Evolutionary conservation across 2,888 invertebrate genomes (phyloP).

Genomic region (Icerya purchasi): DNA sequence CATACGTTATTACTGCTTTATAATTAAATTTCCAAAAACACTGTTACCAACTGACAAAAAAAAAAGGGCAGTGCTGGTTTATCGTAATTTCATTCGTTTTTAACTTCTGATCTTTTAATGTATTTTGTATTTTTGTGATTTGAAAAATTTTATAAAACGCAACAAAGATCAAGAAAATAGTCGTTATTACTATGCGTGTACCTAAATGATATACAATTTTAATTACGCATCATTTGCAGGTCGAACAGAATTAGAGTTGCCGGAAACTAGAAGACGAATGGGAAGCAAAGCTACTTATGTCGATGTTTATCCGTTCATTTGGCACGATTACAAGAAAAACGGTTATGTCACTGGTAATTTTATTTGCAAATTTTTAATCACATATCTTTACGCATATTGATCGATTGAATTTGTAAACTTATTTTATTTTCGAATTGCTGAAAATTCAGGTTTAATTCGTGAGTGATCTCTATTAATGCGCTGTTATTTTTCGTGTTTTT

Average conservation of each 20-base stretch:
- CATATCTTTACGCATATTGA: background rate
- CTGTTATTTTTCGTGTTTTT: background rate
- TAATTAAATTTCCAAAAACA: too few relatives aligned
- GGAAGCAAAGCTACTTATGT: slow-evolving; percentile 37
- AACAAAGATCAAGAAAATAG: too few relatives aligned
- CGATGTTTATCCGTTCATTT: slow-evolving; percentile 64
- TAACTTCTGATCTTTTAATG: too few relatives aligned
- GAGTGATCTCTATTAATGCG: background rate
- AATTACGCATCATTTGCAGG: slow-evolving; percentile 24
- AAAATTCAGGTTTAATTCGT: background rate
- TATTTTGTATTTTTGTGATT: too few relatives aligned
- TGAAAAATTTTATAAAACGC: too few relatives aligned
- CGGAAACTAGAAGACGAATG: slow-evolving; percentile 55
- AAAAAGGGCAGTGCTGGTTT: too few relatives aligned
- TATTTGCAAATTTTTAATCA: too few relatives aligned
- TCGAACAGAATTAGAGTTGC: slow-evolving; percentile 53
- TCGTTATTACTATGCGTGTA: too few relatives aligned
- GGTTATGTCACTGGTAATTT: slow-evolving; percentile 30
- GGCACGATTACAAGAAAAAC: slow-evolving; percentile 48
- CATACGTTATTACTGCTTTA: too few relatives aligned
- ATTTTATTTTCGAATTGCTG: background rate
- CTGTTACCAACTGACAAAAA: too few relatives aligned
- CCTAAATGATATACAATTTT: too few relatives aligned
- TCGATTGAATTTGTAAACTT: background rate
- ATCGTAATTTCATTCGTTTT: too few relatives aligned